A percentile compares a stretch with the other conserved stretches of the same genome.
These are phyloP conservation scores for Climacteris rufus DNA, from an alignment of 2,113 vertebrate genomes.

Conservation along the genomic window DNA sequence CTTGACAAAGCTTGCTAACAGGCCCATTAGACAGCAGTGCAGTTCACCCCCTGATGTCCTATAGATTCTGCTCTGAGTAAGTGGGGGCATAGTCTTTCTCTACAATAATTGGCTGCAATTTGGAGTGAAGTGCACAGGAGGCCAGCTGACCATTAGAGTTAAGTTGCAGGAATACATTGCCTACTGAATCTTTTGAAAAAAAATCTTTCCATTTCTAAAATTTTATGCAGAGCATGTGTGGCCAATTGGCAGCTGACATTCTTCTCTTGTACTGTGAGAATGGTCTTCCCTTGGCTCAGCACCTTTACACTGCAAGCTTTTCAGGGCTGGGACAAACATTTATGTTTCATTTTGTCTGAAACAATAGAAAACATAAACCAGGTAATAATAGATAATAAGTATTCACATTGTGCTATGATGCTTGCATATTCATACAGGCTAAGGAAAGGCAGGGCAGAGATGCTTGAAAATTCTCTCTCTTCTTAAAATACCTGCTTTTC, in stretches of 20 bases:
- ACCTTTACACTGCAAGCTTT: neutral
- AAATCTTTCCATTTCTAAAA: neutral
- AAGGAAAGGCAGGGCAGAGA: neutral
- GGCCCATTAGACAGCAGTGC: neutral
- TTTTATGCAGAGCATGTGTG: accelerated
- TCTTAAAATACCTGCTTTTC: neutral
- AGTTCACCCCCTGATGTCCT: neutral
- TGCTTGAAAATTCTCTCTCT: neutral
- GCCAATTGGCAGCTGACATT: neutral
- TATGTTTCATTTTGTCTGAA: neutral
- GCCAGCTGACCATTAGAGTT: neutral
- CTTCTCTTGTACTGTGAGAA: neutral
- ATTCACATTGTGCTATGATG: neutral
- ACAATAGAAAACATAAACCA: neutral
- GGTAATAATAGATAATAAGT: neutral
- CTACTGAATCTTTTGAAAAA: neutral
- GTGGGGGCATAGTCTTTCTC: neutral
- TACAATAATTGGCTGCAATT: neutral
- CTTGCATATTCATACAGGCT: neutral
- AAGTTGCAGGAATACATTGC: neutral
- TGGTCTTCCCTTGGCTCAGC: neutral
- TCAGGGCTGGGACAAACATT: neutral
- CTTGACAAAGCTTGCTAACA: neutral
- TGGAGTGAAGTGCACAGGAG: neutral
- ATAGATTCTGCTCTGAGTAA: neutral